Evolutionary conservation across 2,888 invertebrate species (phyloP).

Genomic region (Pseudanteris insignis): DNA sequence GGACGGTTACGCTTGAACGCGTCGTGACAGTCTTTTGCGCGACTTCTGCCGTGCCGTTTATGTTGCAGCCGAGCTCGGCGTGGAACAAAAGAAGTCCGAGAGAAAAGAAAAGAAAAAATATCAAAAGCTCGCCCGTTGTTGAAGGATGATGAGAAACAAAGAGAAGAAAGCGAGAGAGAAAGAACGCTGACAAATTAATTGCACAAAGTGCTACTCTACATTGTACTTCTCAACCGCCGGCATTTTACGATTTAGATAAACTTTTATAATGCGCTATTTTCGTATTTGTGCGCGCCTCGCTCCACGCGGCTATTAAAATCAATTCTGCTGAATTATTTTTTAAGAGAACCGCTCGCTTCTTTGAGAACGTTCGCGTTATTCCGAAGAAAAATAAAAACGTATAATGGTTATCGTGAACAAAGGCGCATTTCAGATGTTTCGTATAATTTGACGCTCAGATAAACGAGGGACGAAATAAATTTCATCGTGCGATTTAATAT

Average conservation of each 20-base stretch:
- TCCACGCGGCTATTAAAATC: constrained; percentile 17
- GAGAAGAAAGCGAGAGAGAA: too few relatives aligned
- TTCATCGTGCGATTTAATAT: too few relatives aligned
- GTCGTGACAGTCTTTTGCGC: constrained; percentile 14
- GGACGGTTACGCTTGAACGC: constrained; percentile 30
- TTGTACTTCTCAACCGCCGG: constrained; percentile 13
- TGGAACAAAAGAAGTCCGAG: constrained; percentile 27
- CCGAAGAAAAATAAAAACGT: constrained; percentile 10
- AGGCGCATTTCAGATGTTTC: constrained; percentile 9
- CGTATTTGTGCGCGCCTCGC: constrained; percentile 11
- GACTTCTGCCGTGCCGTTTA: constrained; percentile 29
- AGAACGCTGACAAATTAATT: constrained; percentile 25
- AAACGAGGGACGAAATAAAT: too few relatives aligned
- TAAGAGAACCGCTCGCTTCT: constrained; percentile 2
- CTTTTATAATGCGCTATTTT: constrained; percentile 18
- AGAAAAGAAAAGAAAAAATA: too few relatives aligned
- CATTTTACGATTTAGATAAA: constrained; percentile 26
- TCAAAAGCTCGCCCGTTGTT: neutral
- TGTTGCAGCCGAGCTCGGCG: constrained; percentile 5
- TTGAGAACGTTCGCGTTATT: constrained; percentile 8
- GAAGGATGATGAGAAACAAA: constrained; percentile 2
- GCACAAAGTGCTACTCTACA: constrained; percentile 24
- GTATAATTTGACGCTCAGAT: too few relatives aligned
- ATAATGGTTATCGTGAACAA: constrained; percentile 19
- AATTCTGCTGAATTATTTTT: constrained; percentile 13